Base-by-base conservation (phyloP, 2,113 vertebrate species). In the Microtus richardsoni region DNA sequence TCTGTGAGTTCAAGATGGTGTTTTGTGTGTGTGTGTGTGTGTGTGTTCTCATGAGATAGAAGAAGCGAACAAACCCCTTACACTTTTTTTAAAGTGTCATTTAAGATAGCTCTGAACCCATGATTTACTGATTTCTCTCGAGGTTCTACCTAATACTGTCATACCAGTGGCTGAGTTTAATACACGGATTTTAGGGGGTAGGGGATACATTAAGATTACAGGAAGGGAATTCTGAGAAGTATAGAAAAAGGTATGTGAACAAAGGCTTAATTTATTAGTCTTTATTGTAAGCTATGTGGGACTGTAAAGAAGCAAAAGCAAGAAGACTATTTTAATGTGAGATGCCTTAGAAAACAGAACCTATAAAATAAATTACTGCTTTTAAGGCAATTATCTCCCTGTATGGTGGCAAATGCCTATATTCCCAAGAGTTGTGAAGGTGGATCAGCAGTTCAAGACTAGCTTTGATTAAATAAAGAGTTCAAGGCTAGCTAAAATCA, bases 241-340 rank as follows among this genome's bases (percentile, higher is more conserved):
- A 0, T 73, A 95, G 60, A 22, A 93, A 94, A 60, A 58, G 78
- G 33, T 24, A 19, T 52, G 62, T 73, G 17, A 96, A 91, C 33
- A 95, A 68, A 84, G 28, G 66, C 75, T 96, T 68, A 66, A 86
- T 92, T 86, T 52, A 68, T 3, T 58, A 74, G 54, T 70, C 74
- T 49, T 86, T 89, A 68, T 30, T 80, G 52, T 64, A 87, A 87
- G 24, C 12, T 87, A 68, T 86, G 71, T 52, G 52, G 9, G 41
- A 62, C 44, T 28, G 36, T 41, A 54, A 71, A 87, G 68, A 49
- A 93, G n/a, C 90, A 17, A 60, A 91, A 93, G 13, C 54, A 87
- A 17, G 30, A 7, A 91, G 52, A 73, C 1, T 60, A 36, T 41
- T 28, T 28, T 83, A 95, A 24, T 62, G 85, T 89, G 62, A 24